A percentile compares a stretch with the other conserved stretches of the same genome.
Evolutionary conservation across 2,888 invertebrate genomes (phyloP).

Genomic region (Cacoxenus indagator): DNA sequence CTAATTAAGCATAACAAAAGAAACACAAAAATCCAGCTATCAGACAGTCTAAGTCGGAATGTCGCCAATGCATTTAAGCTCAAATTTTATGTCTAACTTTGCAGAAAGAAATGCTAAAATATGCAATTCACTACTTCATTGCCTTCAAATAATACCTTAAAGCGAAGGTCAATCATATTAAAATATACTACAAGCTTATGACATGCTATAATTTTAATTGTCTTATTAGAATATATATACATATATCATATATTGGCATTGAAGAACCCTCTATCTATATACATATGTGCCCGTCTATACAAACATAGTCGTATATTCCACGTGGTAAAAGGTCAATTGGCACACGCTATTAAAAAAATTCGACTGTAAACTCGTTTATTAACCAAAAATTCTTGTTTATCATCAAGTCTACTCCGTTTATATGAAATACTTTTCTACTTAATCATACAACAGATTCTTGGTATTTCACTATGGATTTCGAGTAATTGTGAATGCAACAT

Average conservation of each 20-base stretch:
- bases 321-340: too few relatives aligned
- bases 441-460: background rate
- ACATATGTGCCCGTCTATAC: too few relatives aligned
- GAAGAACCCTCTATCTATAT: too few relatives aligned
- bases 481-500: background rate
- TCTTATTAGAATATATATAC: too few relatives aligned
- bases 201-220: too few relatives aligned
- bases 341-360: too few relatives aligned
- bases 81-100: conserved; percentile 51
- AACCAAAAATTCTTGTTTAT: background rate
- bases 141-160: too few relatives aligned
- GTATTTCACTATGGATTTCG: background rate
- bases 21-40: conserved; percentile 49
- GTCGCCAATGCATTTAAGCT: conserved; percentile 56
- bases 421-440: background rate
- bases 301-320: too few relatives aligned
- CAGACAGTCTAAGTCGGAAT: conserved; percentile 52
- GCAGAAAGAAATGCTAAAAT: conserved; percentile 35
- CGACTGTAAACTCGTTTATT: too few relatives aligned
- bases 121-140: too few relatives aligned
- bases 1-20: conserved; percentile 25
- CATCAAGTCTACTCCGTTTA: background rate
- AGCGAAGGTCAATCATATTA: background rate
- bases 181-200: background rate
- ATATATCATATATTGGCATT: too few relatives aligned